Base-by-base conservation (phyloP, 2,888 invertebrate species). In the Latrodectus elegans region DNA sequence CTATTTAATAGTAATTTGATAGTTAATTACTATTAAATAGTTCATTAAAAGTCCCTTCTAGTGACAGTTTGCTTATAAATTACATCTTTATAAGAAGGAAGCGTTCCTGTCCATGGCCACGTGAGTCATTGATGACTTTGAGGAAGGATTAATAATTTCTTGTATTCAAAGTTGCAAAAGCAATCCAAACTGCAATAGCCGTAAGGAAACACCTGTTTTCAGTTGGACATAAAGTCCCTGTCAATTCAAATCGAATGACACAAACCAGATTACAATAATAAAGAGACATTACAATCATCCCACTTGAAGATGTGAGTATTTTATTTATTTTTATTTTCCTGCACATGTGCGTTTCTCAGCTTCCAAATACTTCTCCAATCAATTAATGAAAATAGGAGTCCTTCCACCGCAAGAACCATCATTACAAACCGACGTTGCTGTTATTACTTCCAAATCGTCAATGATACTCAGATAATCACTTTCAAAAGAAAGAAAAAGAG, bases 381-480 rank as follows among this genome's bases (percentile, higher is more conserved):
- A 60, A n/a, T 15, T 60, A 15, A 6, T 60, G n/a, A 12, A 6
- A 60, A 60, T 6, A n/a, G 10, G 60, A 8, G 60, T 6, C 14
- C 6, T 60, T 60, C 60, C 60, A 12, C 12, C 60, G 12, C 12
- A 12, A 60, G 22, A 67, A 60, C 75, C 65, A 55, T 82, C 82
- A 82, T 82, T 82, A 82, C 70, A n/a, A 68, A 82, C 53, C 53
- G 75, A 38, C 75, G 55, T 51, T 22, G 26, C n/a, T 82, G 70
- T 74, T 75, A 82, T 82, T 82, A 75, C 38, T 10, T 51, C 75
- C 26, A 64, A 8, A n/a, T 70, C 15, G 52, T n/a, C 60, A 38
- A 60, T 12, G 79, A 53, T 60, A 15, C 51, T n/a, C 60, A n/a
- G 60, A 26, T 11, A 53, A 65, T 26, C 70, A 55, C 11, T 53